A percentile compares a stretch with the other conserved stretches of the same genome.
phyloP scores from a whole-genome alignment of 2,888 invertebrate species.

The Atethmia centrago region DNA sequence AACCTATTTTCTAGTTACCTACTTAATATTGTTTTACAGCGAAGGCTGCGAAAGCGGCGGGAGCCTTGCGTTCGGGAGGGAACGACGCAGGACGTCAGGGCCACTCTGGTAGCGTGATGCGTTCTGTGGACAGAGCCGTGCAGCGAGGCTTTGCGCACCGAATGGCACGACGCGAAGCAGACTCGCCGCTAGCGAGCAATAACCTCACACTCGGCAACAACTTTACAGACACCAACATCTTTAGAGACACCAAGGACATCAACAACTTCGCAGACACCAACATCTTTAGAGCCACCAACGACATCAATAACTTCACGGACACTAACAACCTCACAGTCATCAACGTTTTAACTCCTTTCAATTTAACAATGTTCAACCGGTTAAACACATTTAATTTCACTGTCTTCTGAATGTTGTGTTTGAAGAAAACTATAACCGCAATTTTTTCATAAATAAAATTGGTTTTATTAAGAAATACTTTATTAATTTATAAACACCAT shows the following conservation, averaged over 20 bases:
- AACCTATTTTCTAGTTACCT: too few relatives aligned
- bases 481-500: slow-evolving; percentile 54
- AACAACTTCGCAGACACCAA: background rate
- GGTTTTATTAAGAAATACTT: slow-evolving; percentile 40
- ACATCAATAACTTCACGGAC: slow-evolving; percentile 7
- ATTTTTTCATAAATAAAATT: slow-evolving; percentile 51
- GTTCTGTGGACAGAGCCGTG: slow-evolving; percentile 76
- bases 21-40: slow-evolving; percentile 65
- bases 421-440: slow-evolving; percentile 42
- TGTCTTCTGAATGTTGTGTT: slow-evolving; percentile 34
- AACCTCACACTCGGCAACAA: slow-evolving; percentile 44
- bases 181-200: slow-evolving; percentile 61
- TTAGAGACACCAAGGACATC: background rate
- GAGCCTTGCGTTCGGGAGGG: slow-evolving; percentile 70
- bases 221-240: slow-evolving; percentile 14
- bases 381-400: slow-evolving; percentile 20
- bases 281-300: background rate
- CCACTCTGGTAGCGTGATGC: slow-evolving; percentile 67
- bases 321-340: slow-evolving; percentile 10
- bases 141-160: slow-evolving; percentile 76
- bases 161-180: slow-evolving; percentile 73
- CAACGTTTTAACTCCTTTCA: background rate
- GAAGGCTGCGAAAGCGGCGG: slow-evolving; percentile 76
- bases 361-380: background rate
- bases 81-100: slow-evolving; percentile 33